Conservation (phyloP, 2,113 vertebrate genomes). For the Prochilodus magdalenae region DNA sequence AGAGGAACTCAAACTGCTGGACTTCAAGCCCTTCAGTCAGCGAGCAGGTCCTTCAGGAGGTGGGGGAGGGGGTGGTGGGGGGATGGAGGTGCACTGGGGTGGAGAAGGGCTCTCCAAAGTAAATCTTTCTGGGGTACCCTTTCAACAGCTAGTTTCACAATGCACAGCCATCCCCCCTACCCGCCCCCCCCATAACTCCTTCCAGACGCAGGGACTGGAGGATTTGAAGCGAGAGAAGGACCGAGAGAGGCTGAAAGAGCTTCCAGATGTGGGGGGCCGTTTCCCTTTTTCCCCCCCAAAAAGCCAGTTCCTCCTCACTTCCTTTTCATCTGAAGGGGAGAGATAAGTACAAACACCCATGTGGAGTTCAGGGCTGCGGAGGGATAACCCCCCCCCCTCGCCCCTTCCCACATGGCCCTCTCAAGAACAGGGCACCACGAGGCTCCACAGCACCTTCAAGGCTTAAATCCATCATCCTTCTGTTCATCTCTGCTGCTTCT, state of each 20-base stretch:
- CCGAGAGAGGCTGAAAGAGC: constrained; percentile 64
- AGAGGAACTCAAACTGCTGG: constrained; percentile 42
- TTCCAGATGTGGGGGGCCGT: constrained; percentile 72
- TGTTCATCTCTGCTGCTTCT: constrained; percentile 18
- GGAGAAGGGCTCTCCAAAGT: constrained; percentile 52
- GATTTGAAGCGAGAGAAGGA: constrained; percentile 56
- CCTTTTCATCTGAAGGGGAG: constrained; percentile 62
- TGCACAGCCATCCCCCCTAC: constrained; percentile 5
- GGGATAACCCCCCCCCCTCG: background rate
- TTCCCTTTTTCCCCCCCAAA: constrained; percentile 59
- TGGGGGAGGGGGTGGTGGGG: constrained; percentile 12
- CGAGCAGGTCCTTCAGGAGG: constrained; percentile 40
- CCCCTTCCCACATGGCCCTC: background rate
- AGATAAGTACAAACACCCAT: constrained; percentile 58
- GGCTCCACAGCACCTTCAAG: constrained; percentile 22
- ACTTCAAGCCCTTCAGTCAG: constrained; percentile 51
- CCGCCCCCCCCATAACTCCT: constrained; percentile 61
- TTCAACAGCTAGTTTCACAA: constrained; percentile 66
- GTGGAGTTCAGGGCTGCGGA: constrained; percentile 46
- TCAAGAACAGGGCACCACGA: constrained; percentile 29
- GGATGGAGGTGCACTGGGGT: constrained; percentile 2
- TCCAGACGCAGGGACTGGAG: constrained; percentile 63
- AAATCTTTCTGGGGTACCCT: constrained; percentile 66
- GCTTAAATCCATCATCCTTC: constrained; percentile 22
- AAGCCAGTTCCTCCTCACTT: constrained; percentile 67